Evolutionary conservation across 2,888 invertebrate genomes (phyloP).

Genomic region (Agapetus fuscipes): DNA sequence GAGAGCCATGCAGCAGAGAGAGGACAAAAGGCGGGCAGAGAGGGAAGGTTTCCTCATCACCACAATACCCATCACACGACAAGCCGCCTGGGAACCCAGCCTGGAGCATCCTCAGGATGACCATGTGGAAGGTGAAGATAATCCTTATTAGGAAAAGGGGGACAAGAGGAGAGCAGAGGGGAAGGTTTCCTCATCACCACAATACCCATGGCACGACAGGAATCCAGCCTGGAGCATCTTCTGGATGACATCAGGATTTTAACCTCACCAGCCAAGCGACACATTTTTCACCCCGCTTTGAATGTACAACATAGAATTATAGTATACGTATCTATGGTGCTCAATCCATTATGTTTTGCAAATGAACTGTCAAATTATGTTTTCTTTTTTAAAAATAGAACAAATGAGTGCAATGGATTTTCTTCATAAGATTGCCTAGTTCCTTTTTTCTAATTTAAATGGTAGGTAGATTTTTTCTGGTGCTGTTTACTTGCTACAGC

Average conservation of each 20-base stretch:
- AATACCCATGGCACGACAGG: constrained; percentile 89
- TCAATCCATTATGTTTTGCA: no score
- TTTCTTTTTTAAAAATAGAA: no score
- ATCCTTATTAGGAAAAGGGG: constrained; percentile 65
- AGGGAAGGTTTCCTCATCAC: constrained; percentile 92
- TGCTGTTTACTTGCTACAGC: no score
- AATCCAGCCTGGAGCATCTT: constrained; percentile 82
- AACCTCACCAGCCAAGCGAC: no score
- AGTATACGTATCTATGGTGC: no score
- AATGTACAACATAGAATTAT: no score
- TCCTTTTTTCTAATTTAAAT: no score
- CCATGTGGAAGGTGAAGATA: constrained; percentile 69
- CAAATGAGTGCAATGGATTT: no score
- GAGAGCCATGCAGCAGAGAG: constrained; percentile 88
- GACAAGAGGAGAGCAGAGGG: constrained; percentile 91
- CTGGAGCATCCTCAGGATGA: constrained; percentile 79
- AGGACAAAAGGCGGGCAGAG: constrained; percentile 91
- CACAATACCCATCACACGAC: constrained; percentile 87
- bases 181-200: constrained; percentile 94
- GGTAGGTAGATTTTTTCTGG: no score
- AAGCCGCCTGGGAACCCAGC: constrained; percentile 94
- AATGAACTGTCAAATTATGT: no score
- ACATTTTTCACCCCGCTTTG: no score
- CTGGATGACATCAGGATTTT: constrained; percentile 54
- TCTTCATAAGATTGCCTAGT: no score